Percentiles rank a stretch among this genome's conserved stretches.
Evolutionary conservation across 53 echinoderm and acorn worm genomes (phyloP).

Genomic region (Echinarachnius parma): DNA sequence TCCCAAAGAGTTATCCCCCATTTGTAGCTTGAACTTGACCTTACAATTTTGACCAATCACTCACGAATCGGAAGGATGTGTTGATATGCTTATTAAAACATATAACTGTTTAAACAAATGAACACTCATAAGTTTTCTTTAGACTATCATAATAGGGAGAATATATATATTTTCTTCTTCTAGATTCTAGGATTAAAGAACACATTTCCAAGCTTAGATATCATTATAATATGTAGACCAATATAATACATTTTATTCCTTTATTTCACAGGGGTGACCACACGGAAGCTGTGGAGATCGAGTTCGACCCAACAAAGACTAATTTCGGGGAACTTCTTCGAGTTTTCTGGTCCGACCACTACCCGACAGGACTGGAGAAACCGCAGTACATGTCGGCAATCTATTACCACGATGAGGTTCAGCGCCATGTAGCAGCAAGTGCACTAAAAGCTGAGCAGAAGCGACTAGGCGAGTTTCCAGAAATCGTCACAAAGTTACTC

Average conservation of each 20-base stretch:
- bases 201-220: not conserved
- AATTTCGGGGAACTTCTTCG: slow-evolving; percentile 42
- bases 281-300: slow-evolving; percentile 75
- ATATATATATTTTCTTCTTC: slow-evolving; percentile 36
- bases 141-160: slow-evolving; percentile 33
- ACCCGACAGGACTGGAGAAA: slow-evolving; percentile 57
- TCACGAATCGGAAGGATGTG: too few species aligned
- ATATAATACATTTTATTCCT: slow-evolving; percentile 1
- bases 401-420: slow-evolving; percentile 63
- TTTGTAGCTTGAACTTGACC: too few species aligned
- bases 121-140: not conserved
- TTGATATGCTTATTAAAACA: too few species aligned
- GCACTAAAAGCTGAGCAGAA: slow-evolving; percentile 45
- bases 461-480: slow-evolving; percentile 5
- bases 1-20: too few species aligned
- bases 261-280: slow-evolving; percentile 58
- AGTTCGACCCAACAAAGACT: slow-evolving; percentile 66
- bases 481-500: slow-evolving; percentile 52
- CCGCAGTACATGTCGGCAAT: slow-evolving; percentile 84
- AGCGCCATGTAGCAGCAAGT: slow-evolving; percentile 48
- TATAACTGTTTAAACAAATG: too few species aligned
- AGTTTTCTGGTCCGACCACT: slow-evolving; percentile 64
- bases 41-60: too few species aligned
- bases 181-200: not conserved
- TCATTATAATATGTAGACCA: not conserved